These are phyloP conservation scores for Diacarnus erythraeanus DNA, from an alignment of 37 sponge, comb jelly and placozoan genomes.

Conservation along the genomic window DNA sequence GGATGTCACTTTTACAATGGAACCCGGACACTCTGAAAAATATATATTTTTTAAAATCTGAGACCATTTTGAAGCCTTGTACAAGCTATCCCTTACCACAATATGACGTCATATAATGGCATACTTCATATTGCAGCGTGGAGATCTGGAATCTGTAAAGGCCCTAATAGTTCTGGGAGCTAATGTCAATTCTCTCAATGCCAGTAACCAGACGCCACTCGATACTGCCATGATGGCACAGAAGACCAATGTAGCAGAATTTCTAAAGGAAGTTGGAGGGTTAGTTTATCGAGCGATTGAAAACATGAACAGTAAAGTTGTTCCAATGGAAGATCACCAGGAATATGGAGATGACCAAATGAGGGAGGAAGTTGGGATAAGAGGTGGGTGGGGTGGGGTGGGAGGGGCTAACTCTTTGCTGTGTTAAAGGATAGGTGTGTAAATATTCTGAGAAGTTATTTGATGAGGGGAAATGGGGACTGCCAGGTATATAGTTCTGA, in stretches of 20 bases:
- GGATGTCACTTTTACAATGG: no score
- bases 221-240: constrained; percentile 18
- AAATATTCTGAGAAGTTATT: no score
- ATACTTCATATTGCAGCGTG: constrained; percentile 18
- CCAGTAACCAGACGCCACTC: constrained; percentile 32
- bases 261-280: constrained; percentile 17
- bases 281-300: neutral
- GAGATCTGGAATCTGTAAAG: constrained; percentile 16
- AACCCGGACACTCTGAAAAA: no score
- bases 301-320: neutral
- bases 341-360: neutral
- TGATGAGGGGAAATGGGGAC: no score
- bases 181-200: constrained; percentile 33
- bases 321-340: neutral
- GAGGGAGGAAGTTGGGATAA: neutral
- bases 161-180: constrained; percentile 31
- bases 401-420: neutral
- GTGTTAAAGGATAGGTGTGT: no score
- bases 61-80: no score
- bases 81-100: no score
- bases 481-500: no score
- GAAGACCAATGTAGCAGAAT: neutral
- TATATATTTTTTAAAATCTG: no score
- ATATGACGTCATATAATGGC: no score
- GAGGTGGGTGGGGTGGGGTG: neutral